A percentile compares a stretch with the other conserved stretches of the same genome.
Evolutionary conservation across 2,797 vertebrate genomes (phyloP).

Genomic region (Chiropotes sagulatus): DNA sequence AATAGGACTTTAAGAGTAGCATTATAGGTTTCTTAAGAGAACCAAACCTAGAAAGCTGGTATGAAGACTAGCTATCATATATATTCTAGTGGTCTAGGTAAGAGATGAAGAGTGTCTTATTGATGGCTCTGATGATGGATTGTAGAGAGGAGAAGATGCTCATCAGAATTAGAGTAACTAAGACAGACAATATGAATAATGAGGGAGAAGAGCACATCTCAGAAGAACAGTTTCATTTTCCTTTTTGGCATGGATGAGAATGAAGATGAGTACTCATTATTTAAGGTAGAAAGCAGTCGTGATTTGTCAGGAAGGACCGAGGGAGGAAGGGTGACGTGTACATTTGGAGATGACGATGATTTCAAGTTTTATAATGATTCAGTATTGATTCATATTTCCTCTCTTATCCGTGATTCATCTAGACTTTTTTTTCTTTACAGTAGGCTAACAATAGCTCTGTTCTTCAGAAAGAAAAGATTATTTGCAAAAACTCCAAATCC

Average conservation of each 20-base stretch:
- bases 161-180: not conserved
- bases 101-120: not conserved
- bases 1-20: not conserved
- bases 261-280: not conserved
- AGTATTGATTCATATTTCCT: not conserved
- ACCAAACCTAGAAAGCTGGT: not conserved
- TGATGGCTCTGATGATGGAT: not conserved
- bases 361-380: not conserved
- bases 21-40: not conserved
- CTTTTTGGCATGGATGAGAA: not conserved
- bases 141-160: not conserved
- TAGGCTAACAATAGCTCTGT: not conserved
- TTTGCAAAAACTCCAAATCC: not conserved
- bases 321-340: rapidly evolving
- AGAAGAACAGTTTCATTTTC: not conserved
- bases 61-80: not conserved
- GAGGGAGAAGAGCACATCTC: not conserved
- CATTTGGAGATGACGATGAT: not conserved
- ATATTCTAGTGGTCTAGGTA: not conserved
- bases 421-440: not conserved
- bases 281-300: not conserved
- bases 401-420: not conserved
- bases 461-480: not conserved
- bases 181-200: not conserved
- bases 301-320: not conserved